Evolutionary conservation across 2,888 invertebrate species (phyloP).

Genomic region (Trisateles emortualis): DNA sequence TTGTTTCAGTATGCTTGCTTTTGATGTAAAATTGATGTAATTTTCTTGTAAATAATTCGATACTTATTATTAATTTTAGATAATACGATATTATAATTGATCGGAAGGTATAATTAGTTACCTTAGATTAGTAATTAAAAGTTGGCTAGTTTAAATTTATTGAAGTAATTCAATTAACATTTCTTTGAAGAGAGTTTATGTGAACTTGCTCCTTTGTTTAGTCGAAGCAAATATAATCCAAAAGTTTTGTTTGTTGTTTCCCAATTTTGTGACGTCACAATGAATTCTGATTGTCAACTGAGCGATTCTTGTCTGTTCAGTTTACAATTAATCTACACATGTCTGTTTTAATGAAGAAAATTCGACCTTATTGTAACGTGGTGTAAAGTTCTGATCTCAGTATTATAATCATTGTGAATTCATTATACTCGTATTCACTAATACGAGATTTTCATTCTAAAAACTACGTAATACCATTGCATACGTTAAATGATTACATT

Average conservation of each 20-base stretch:
- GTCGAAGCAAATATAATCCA: slow-evolving; percentile 13
- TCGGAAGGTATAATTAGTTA: slow-evolving; percentile 20
- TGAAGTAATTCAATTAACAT: slow-evolving; percentile 23
- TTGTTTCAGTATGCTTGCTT: slow-evolving; percentile 27
- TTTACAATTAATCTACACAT: neutral
- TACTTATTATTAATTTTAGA: neutral
- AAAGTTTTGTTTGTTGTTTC: slow-evolving; percentile 10
- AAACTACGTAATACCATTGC: no score
- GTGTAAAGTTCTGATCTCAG: slow-evolving; percentile 12
- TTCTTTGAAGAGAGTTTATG: slow-evolving; percentile 20
- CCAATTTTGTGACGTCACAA: slow-evolving; percentile 2
- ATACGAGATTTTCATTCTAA: no score
- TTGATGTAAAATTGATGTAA: slow-evolving; percentile 30
- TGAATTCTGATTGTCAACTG: slow-evolving; percentile 1
- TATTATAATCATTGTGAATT: no score
- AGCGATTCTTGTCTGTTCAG: neutral
- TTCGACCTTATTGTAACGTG: slow-evolving; percentile 48
- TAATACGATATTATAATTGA: slow-evolving; percentile 7
- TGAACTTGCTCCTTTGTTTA: slow-evolving; percentile 15
- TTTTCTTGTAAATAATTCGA: slow-evolving; percentile 32
- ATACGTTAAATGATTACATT: no score
- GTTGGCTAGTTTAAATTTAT: slow-evolving; percentile 23
- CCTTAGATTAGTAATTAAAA: slow-evolving; percentile 25
- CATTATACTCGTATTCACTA: no score
- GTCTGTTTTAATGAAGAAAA: slow-evolving; percentile 40